Base-by-base conservation (phyloP, 2,113 vertebrate genomes). In the Todiramphus saurophagus region DNA sequence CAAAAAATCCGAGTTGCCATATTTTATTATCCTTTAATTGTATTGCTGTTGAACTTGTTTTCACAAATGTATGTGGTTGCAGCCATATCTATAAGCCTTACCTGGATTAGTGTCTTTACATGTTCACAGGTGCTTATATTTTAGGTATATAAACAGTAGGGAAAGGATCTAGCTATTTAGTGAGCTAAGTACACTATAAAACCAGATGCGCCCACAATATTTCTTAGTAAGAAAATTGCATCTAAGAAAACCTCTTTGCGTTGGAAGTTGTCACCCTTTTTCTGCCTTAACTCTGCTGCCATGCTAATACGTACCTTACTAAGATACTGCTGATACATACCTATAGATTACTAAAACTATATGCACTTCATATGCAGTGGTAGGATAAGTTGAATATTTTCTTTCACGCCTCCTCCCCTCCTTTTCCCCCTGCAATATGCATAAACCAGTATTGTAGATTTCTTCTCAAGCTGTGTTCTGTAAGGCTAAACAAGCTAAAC, bases 1-100 rank as follows among this genome's bases (percentile, higher is more conserved):
- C 97, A 98, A 98, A 96, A 96, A 97, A 75, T 31, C 92, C 89
- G 90, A 95, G 97, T 98, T 92, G 88, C 94, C 41, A 89, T 94
- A 94, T 93, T 96, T 96, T 96, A 77, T 94, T 94, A 68, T 83
- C n/a, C 21, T 84, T 79, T 77, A 25, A 27, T 64, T 67, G 15
- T 83, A 46, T 77, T 78, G 35, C 46, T 43, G 20, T 69, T 41
- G 23, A 87, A 43, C 31, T 78, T 83, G 20, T 35, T 43, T 89
- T 78, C 78, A 80, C 27, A 18, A 33, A 62, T 75, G 10, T 35
- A 16, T 58, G 33, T 89, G 41, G 13, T 50, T 81, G 62, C 53
- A 87, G 27, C 50, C 5, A 2, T 15, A 19, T 70, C 16, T 70
- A 1, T 62, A 56, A 88, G 43, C 15, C 73, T 89, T 85, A 81